Evolutionary conservation across 92 coral and sea anemone species (phyloP).

Genomic region (Diadumene lineata): DNA sequence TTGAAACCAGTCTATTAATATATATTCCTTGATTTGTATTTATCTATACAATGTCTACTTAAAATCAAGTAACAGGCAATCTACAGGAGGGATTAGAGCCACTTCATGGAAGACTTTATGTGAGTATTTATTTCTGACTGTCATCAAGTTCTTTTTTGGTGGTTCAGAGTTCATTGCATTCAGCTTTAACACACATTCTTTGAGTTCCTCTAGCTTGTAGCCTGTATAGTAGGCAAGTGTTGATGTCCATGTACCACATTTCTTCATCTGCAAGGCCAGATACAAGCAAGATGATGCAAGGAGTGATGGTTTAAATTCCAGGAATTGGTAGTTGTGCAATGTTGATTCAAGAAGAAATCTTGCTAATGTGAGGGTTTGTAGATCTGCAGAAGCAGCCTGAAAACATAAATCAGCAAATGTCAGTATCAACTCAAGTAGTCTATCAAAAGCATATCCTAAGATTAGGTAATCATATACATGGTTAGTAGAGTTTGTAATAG

Average conservation of each 20-base stretch:
- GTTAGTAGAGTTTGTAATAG: no score
- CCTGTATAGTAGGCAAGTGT: conserved; percentile 90
- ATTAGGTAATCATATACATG: no score
- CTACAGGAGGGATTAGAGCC: conserved; percentile 85
- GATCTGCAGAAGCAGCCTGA: conserved; percentile 83
- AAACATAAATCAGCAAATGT: background rate
- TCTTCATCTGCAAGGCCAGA: conserved; percentile 82
- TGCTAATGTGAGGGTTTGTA: conserved; percentile 88
- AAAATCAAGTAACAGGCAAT: conserved; percentile 66
- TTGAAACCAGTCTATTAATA: no score
- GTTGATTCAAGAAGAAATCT: conserved; percentile 94
- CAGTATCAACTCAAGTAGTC: no score
- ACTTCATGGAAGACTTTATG: conserved; percentile 94
- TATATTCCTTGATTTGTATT: background rate
- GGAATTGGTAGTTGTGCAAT: conserved; percentile 67
- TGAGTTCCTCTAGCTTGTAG: conserved; percentile 66
- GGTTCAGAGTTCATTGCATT: conserved; percentile 82
- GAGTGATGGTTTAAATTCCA: conserved; percentile 76
- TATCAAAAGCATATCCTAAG: no score
- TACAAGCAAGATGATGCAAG: conserved; percentile 86
- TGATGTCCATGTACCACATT: conserved; percentile 77
- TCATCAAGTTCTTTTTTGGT: conserved; percentile 87
- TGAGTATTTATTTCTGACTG: conserved; percentile 88
- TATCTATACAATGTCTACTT: conserved; percentile 13
- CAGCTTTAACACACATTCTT: conserved; percentile 74